Evolutionary conservation across 2,113 vertebrate species (phyloP), one percentile per base, ranked within the genome.

Genomic region (Carlito syrichta): DNA sequence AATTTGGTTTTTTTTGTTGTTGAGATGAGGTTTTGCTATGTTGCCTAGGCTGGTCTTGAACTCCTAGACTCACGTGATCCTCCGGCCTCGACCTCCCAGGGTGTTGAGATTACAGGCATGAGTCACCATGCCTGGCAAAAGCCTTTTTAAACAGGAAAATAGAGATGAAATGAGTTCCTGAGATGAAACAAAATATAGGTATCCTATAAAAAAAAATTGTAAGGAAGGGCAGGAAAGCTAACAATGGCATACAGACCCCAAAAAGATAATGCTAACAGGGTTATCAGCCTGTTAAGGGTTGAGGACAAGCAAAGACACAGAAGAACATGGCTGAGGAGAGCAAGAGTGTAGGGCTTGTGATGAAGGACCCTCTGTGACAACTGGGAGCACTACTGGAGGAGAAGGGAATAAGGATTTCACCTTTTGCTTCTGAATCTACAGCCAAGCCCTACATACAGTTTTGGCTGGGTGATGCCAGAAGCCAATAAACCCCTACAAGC

Each of bases 281-380:
- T 16, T 23, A 7, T 32, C 50, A 73, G 40, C 50, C 10, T 76
- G 6, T 13, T n/a, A n/a, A n/a, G 38, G 12, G 30, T 12, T 60
- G 62, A 66, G 16, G 81, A 45, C 22, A 40, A 63, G 43, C 2
- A 8, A 8, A 88, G 23, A 71, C n/a, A 85, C 6, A 13, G 54
- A 27, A 11, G 27, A 25, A 11, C 1, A 0, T 6, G 10, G 13
- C 9, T 27, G 5, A 17, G 16, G 63, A 50, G 56, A 38, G 32
- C 0, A 0, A 0, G n/a, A 10, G 1, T 8, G 9, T 5, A n/a
- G 27, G 38, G 16, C 50, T 69, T 58, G 2, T 3, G 50, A 19
- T n/a, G 16, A 32, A 38, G 40, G 4, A 30, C 0, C 2, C 25
- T 77, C 23, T 50, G 11, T 43, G 27, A 13, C 32, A 14, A 73